Evolutionary conservation across 1,140 invertebrate genomes (phyloP).

Genomic region (Whitmania pigra): DNA sequence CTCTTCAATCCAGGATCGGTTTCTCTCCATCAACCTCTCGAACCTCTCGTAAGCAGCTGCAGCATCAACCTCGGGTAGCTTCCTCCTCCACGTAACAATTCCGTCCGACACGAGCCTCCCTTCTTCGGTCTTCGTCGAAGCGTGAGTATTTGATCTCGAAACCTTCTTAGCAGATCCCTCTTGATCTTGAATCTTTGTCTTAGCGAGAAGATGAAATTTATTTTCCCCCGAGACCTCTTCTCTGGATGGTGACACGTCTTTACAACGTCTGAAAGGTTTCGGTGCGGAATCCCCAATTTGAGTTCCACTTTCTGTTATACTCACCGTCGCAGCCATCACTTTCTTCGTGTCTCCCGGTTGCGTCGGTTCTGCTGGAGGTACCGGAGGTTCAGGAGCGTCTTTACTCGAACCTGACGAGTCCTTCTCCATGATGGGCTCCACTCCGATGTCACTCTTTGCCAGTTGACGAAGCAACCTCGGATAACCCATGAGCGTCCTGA

Average conservation of each 20-base stretch:
- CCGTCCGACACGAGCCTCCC: slow-evolving; percentile 13
- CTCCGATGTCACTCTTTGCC: background rate
- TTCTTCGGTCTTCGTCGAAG: background rate
- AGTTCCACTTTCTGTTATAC: no score
- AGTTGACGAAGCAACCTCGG: background rate
- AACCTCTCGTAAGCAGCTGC: background rate
- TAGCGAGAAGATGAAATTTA: no score
- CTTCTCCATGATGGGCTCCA: background rate
- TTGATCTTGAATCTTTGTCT: no score
- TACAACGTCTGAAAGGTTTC: no score
- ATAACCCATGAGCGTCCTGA: background rate
- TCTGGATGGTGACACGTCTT: no score
- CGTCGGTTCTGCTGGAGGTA: background rate
- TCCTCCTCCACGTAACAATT: slow-evolving; percentile 15
- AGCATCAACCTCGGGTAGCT: slow-evolving; percentile 3
- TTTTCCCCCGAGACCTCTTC: no score
- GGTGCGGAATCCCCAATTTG: no score
- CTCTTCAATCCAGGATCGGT: background rate
- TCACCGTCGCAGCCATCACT: background rate
- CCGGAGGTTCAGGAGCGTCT: background rate
- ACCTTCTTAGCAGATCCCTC: no score
- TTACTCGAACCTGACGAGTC: slow-evolving; percentile 7
- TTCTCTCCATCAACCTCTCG: slow-evolving; percentile 4
- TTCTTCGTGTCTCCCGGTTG: background rate
- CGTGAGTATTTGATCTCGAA: no score